phyloP scores from a whole-genome alignment of 2,113 vertebrate species.

The Spilogale gracilis region DNA sequence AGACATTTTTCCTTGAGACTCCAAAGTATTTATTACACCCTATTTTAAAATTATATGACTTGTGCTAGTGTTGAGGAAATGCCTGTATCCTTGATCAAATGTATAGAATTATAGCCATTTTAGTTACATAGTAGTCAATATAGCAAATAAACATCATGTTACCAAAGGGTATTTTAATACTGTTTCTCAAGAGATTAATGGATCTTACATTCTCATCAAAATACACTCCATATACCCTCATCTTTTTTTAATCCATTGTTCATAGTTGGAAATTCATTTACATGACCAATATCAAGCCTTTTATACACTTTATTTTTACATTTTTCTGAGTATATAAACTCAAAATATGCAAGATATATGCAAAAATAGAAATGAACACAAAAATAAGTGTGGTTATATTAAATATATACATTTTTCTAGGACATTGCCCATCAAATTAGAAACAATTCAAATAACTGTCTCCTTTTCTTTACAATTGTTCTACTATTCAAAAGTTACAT shows the following conservation, averaged over 20 bases:
- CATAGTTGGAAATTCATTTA: background rate
- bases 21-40: background rate
- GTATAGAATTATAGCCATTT: background rate
- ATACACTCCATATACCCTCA: background rate
- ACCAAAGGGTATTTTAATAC: background rate
- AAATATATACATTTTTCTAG: background rate
- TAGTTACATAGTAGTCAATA: background rate
- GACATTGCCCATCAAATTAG: background rate
- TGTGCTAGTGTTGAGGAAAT: background rate
- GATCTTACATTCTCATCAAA: background rate
- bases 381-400: background rate
- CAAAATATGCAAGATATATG: background rate
- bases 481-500: background rate
- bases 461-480: background rate
- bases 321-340: background rate
- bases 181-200: background rate
- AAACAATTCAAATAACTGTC: background rate
- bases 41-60: background rate
- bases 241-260: background rate
- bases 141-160: background rate
- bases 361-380: background rate
- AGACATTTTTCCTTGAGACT: background rate
- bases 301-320: background rate
- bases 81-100: background rate
- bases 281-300: background rate